phyloP scores from a whole-genome alignment of 1,140 invertebrate genomes.

The Acromyrmex charruanus region DNA sequence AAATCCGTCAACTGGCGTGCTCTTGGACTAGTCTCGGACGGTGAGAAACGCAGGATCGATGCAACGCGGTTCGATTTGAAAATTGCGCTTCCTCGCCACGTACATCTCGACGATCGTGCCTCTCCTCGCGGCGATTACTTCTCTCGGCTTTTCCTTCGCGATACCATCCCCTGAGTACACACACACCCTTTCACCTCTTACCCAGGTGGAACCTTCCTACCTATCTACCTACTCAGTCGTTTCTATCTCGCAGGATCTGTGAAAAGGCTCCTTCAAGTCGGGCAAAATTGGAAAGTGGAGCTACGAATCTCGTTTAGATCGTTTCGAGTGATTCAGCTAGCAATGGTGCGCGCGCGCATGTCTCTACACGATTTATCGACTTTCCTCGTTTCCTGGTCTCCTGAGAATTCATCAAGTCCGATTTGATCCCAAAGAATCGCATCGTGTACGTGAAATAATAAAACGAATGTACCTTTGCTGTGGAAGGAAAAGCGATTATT shows the following conservation, averaged over 20 bases:
- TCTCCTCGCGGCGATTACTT: conserved; percentile 57
- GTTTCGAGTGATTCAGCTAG: conserved; percentile 47
- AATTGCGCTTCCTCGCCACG: conserved; percentile 76
- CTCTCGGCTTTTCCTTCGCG: not conserved
- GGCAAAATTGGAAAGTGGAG: conserved; percentile 53
- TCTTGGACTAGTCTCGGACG: not conserved
- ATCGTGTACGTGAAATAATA: not conserved
- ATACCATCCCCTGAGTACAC: conserved; percentile 27
- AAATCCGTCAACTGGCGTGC: conserved; percentile 70
- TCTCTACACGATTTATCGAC: conserved; percentile 38
- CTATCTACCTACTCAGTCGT: conserved; percentile 17
- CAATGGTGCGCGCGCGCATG: not conserved
- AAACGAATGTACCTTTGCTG: not conserved
- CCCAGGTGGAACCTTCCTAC: conserved; percentile 2
- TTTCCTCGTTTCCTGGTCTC: conserved; percentile 9
- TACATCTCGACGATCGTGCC: conserved; percentile 67
- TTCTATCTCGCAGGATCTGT: conserved; percentile 45
- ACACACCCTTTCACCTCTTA: not conserved
- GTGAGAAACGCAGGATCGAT: conserved; percentile 25
- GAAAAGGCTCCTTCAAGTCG: conserved; percentile 40
- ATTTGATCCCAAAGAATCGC: conserved; percentile 16
- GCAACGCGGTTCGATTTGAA: conserved; percentile 69
- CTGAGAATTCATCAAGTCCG: not conserved
- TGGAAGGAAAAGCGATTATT: conserved; percentile 25
- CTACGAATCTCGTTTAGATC: conserved; percentile 64